phyloP scores from a whole-genome alignment of 2,888 invertebrate species.

The Atherix ibis region DNA sequence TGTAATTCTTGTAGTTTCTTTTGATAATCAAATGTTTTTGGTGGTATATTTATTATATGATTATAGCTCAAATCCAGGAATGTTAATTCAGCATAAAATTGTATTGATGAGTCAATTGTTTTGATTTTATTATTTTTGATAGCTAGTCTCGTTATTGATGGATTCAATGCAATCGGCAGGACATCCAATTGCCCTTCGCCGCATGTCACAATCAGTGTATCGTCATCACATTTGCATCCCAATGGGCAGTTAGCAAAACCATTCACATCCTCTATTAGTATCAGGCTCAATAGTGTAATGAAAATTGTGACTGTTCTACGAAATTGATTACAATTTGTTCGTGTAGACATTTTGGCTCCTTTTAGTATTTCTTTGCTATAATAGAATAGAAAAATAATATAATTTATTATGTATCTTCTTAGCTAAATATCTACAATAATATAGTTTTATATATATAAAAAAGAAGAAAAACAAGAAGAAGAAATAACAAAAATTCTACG shows the following conservation, averaged over 20 bases:
- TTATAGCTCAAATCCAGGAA: slow-evolving; percentile 74
- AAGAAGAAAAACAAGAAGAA: too few relatives aligned
- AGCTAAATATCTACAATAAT: too few relatives aligned
- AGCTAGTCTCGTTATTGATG: slow-evolving; percentile 71
- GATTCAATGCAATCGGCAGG: slow-evolving; percentile 80
- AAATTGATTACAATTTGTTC: too few relatives aligned
- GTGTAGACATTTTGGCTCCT: too few relatives aligned
- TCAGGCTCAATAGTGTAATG: too few relatives aligned
- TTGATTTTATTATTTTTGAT: slow-evolving; percentile 75
- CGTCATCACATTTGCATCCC: slow-evolving; percentile 80
- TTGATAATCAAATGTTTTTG: slow-evolving; percentile 63
- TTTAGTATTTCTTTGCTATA: too few relatives aligned
- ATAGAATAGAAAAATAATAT: too few relatives aligned
- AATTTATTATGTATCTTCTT: too few relatives aligned
- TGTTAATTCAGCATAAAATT: slow-evolving; percentile 74
- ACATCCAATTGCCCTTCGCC: slow-evolving; percentile 75
- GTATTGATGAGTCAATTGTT: slow-evolving; percentile 76
- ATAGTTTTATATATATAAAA: too few relatives aligned
- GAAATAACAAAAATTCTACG: too few relatives aligned
- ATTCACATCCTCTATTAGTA: too few relatives aligned
- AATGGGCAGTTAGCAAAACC: slow-evolving; percentile 63
- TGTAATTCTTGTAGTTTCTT: slow-evolving; percentile 68
- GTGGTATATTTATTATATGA: slow-evolving; percentile 66
- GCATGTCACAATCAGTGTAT: slow-evolving; percentile 72
- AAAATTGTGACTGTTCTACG: too few relatives aligned